Evolutionary conservation across 2,888 invertebrate species (phyloP).

Genomic region (Odontocerum albicorne): DNA sequence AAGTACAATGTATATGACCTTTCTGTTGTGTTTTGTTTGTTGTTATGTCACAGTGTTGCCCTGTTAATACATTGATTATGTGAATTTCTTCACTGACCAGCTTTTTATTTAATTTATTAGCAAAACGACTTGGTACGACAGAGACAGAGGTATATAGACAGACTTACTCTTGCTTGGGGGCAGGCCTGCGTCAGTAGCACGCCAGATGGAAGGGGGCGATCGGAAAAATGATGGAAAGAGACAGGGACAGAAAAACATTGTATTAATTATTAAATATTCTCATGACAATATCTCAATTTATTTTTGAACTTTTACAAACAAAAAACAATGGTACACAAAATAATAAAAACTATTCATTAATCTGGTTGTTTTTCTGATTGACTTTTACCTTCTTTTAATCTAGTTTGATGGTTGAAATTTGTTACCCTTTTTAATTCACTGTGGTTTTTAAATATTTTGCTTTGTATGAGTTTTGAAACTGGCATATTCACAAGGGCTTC

Average conservation of each 20-base stretch:
- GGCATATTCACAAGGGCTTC: constrained; percentile 19
- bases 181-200: constrained; percentile 61
- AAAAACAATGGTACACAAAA: too few relatives aligned
- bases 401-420: too few relatives aligned
- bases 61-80: constrained; percentile 35
- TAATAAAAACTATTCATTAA: too few relatives aligned
- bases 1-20: constrained; percentile 12
- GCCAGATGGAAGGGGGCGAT: constrained; percentile 43
- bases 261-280: too few relatives aligned
- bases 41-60: constrained; percentile 25
- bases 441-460: constrained; percentile 1
- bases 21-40: constrained; percentile 2
- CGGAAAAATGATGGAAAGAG: constrained; percentile 38
- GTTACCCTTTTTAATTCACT: constrained; percentile 4
- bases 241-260: constrained; percentile 44
- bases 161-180: constrained; percentile 71
- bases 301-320: too few relatives aligned
- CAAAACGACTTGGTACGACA: constrained; percentile 37
- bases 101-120: constrained; percentile 39
- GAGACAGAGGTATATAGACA: constrained; percentile 32
- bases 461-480: constrained; percentile 5
- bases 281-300: too few relatives aligned
- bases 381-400: too few relatives aligned
- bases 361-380: too few relatives aligned
- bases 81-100: constrained; percentile 37